These are phyloP conservation scores for Idaea biselata DNA, from an alignment of 2,888 invertebrate species.

Conservation along the genomic window DNA sequence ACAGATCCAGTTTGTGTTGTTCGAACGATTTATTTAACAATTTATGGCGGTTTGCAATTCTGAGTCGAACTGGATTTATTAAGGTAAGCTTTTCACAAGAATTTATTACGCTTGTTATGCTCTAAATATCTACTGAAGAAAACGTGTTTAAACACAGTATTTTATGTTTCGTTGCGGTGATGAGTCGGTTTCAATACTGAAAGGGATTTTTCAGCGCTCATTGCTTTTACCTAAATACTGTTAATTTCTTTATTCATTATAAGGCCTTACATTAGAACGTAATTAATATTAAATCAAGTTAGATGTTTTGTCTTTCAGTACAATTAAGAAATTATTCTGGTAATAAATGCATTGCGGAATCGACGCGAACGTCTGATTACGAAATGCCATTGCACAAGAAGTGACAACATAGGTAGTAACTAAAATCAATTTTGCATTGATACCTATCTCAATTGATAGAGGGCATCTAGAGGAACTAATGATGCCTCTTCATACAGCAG, in stretches of 20 bases:
- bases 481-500: too few relatives aligned
- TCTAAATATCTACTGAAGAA: conserved; percentile 51
- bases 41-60: conserved; percentile 68
- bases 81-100: conserved; percentile 59
- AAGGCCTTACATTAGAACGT: not conserved
- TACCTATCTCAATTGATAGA: too few relatives aligned
- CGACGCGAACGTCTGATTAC: too few relatives aligned
- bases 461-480: too few relatives aligned
- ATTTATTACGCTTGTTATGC: conserved; percentile 59
- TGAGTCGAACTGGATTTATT: conserved; percentile 72
- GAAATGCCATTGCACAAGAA: too few relatives aligned
- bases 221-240: not conserved
- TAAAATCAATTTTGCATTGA: too few relatives aligned
- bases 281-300: not conserved
- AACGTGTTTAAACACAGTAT: conserved; percentile 38
- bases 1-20: conserved; percentile 51
- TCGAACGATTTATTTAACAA: conserved; percentile 72
- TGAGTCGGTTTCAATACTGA: not conserved
- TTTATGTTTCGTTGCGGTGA: conserved; percentile 19
- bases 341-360: too few relatives aligned
- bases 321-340: too few relatives aligned
- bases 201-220: not conserved
- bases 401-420: too few relatives aligned
- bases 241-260: not conserved
- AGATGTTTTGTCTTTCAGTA: too few relatives aligned